Base-by-base conservation (phyloP, 2,113 vertebrate species). In the Callionymus lyra region DNA sequence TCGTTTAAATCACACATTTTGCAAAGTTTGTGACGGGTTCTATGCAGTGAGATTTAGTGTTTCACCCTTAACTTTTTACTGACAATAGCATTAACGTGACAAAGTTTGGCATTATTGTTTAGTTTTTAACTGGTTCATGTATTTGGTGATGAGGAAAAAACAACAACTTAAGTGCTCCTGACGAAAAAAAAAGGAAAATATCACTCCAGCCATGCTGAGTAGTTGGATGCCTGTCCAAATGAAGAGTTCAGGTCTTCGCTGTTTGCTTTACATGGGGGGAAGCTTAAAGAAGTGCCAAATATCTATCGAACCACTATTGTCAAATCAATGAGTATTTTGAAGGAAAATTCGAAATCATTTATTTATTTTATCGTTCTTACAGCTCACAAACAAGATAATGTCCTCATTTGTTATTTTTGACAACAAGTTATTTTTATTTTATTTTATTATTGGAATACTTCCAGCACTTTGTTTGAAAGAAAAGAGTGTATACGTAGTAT, bases 221-320 rank as follows among this genome's bases (percentile, higher is more conserved):
- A 35, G 13, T 35, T 2, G 13, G 13, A n/a, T 12, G 33, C 44
- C 34, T 15, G 41, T 18, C 16, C 21, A 8, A 5, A 4, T 27
- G 21, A 5, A 8, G 8, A 27, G 8, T 27, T 27, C 21, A 6
- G 9, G 49, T 50, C 31, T 54, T 41, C 33, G 48, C 38, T 53
- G 47, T 37, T 41, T 12, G 21, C 6, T 27, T 12, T 17, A 38
- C 27, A 46, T 38, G 32, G 53, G 56, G n/a, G 41, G 42, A 48
- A 55, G 18, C 31, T 56, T 12, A 47, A 38, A 47, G 32, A 62
- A 51, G 65, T 68, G 60, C 65, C 70, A 73, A 62, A 44, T 59
- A 36, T 59, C 50, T 63, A 35, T 33, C 39, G 12, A 47, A 48
- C 18, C 16, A 18, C 14, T 33, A 3, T 38, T 39, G 4, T 27